These are phyloP conservation scores for Mustela erminea DNA, from an alignment of 2,797 vertebrate species.

Conservation along the genomic window DNA sequence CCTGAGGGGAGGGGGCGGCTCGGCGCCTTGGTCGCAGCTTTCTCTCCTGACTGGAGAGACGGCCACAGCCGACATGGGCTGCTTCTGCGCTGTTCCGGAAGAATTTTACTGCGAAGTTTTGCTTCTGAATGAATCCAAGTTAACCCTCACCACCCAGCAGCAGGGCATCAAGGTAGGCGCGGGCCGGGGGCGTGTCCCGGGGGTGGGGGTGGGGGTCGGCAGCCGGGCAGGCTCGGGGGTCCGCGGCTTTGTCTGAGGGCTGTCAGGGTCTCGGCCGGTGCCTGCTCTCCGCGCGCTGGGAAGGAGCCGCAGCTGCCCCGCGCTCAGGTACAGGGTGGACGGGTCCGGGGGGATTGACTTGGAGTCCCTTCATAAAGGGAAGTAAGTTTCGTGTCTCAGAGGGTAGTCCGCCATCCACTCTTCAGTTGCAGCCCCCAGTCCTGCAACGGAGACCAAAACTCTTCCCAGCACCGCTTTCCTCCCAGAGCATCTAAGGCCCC, in stretches of 20 bases:
- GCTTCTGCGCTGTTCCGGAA: slow-evolving; percentile 93
- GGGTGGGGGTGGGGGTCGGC: neutral
- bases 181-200: neutral
- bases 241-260: slow-evolving; percentile 55
- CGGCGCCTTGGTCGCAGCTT: neutral
- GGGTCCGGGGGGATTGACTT: neutral
- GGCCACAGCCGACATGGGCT: slow-evolving; percentile 89
- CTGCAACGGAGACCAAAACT: neutral
- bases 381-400: slow-evolving; percentile 29
- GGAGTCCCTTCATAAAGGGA: neutral
- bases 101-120: slow-evolving; percentile 96
- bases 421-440: neutral
- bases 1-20: slow-evolving; percentile 42
- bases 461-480: neutral
- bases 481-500: neutral
- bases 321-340: neutral
- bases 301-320: neutral
- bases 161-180: slow-evolving; percentile 93
- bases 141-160: slow-evolving; percentile 92
- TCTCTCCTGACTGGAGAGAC: slow-evolving; percentile 22
- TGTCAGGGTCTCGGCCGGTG: neutral
- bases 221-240: neutral
- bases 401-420: neutral
- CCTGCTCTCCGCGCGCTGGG: neutral
- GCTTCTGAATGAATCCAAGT: slow-evolving; percentile 93